phyloP scores from a whole-genome alignment of 2,888 invertebrate genomes.

The Eupeodes luniger region DNA sequence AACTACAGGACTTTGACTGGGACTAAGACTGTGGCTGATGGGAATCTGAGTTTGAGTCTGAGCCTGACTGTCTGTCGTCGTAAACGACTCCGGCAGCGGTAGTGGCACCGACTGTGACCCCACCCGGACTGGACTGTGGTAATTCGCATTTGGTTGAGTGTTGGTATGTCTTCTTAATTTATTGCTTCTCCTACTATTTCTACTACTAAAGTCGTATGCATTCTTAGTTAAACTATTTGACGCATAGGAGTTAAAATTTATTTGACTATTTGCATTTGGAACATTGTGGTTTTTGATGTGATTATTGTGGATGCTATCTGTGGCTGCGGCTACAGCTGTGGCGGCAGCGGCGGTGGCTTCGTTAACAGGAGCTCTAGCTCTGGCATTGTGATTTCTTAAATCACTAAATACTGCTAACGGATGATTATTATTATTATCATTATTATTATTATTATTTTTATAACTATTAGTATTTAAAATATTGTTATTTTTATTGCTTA shows the following conservation, averaged over 20 bases:
- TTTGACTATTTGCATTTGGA: slow-evolving; percentile 83
- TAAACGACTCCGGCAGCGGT: neutral
- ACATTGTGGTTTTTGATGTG: slow-evolving; percentile 69
- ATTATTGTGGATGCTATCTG: slow-evolving; percentile 73
- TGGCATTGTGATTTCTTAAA: slow-evolving; percentile 76
- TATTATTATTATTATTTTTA: slow-evolving; percentile 56
- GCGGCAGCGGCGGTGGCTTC: slow-evolving; percentile 21
- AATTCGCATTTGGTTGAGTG: slow-evolving; percentile 76
- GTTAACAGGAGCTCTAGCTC: slow-evolving; percentile 73
- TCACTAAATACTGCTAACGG: slow-evolving; percentile 75
- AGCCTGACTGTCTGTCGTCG: slow-evolving; percentile 19
- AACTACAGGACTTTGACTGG: slow-evolving; percentile 4
- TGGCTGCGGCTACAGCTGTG: slow-evolving; percentile 22
- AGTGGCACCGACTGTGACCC: neutral
- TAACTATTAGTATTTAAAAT: slow-evolving; percentile 45
- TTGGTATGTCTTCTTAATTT: slow-evolving; percentile 80
- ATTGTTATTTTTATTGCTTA: slow-evolving; percentile 72
- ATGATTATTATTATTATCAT: slow-evolving; percentile 69
- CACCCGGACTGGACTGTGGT: slow-evolving; percentile 78
- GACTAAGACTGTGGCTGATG: slow-evolving; percentile 7
- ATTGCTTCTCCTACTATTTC: slow-evolving; percentile 77
- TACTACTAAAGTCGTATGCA: slow-evolving; percentile 76
- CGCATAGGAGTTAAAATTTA: slow-evolving; percentile 77
- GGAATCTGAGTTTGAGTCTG: neutral
- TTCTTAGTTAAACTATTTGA: slow-evolving; percentile 75